Evolutionary conservation across 2,113 vertebrate genomes (phyloP).

Genomic region (Orthonyx spaldingii): DNA sequence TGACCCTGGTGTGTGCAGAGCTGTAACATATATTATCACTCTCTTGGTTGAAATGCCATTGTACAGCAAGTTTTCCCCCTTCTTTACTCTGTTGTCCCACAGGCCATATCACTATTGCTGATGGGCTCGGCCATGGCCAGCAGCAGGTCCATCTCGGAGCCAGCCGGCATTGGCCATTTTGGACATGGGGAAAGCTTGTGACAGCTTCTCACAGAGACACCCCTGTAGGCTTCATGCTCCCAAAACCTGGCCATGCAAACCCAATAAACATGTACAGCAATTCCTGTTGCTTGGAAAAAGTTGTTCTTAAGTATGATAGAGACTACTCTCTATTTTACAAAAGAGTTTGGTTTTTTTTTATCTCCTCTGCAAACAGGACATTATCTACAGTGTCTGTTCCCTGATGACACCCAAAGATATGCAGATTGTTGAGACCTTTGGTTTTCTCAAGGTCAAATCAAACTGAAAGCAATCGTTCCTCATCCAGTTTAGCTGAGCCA

Average conservation of each 20-base stretch:
- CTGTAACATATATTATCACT: neutral
- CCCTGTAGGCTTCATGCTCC: neutral
- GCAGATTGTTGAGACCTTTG: conserved; percentile 11
- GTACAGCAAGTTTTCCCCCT: rapidly evolving
- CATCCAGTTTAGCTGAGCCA: conserved; percentile 50
- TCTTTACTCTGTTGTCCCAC: neutral
- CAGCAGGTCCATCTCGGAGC: neutral
- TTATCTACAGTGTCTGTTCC: neutral
- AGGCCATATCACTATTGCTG: neutral
- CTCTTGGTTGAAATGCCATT: neutral
- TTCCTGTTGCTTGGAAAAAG: neutral
- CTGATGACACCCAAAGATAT: neutral
- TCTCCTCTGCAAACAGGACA: neutral
- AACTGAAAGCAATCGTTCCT: conserved; percentile 55
- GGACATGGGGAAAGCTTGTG: neutral
- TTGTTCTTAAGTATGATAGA: neutral
- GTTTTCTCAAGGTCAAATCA: conserved; percentile 67
- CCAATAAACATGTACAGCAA: neutral
- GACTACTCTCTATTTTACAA: neutral
- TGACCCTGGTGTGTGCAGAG: neutral
- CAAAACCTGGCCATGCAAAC: neutral
- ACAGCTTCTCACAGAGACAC: neutral
- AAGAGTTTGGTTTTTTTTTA: neutral
- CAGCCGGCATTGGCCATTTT: neutral
- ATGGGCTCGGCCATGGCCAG: neutral